Evolutionary conservation across 1,140 invertebrate genomes (phyloP).

Genomic region (Ericerus pela): DNA sequence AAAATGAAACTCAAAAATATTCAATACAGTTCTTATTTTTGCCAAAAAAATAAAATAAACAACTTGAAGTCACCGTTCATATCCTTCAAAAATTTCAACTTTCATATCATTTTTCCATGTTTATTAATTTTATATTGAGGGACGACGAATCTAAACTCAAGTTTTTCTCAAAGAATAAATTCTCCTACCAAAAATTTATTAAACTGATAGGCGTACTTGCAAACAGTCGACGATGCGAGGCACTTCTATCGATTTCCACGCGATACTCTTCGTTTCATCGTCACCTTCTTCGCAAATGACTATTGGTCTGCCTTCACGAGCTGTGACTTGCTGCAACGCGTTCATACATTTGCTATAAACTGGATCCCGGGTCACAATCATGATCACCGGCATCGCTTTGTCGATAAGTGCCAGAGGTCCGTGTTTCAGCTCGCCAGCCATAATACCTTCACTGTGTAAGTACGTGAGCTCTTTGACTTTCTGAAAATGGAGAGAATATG

Average conservation of each 20-base stretch:
- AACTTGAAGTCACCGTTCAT: too few relatives aligned
- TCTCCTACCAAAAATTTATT: too few relatives aligned
- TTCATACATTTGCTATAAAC: constrained; percentile 98
- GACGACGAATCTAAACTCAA: too few relatives aligned
- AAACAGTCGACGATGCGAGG: constrained; percentile 93
- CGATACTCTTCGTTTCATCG: constrained; percentile 59
- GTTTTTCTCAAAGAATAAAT: too few relatives aligned
- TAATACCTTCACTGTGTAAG: constrained; percentile 99
- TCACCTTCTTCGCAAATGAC: constrained; percentile 91
- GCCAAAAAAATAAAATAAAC: too few relatives aligned
- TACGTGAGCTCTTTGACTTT: constrained; percentile 99
- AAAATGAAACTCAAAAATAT: too few relatives aligned
- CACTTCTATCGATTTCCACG: constrained; percentile 52
- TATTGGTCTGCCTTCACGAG: constrained; percentile 83
- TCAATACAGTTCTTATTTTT: too few relatives aligned
- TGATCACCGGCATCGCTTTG: constrained; percentile 92
- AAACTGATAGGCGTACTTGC: constrained; percentile 40
- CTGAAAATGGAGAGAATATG: constrained; percentile 37
- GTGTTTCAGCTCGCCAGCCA: constrained; percentile 97
- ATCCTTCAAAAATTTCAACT: too few relatives aligned
- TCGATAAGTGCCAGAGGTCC: constrained; percentile 95
- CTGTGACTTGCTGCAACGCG: constrained; percentile 85
- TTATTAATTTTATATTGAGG: too few relatives aligned
- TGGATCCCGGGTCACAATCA: constrained; percentile 95
- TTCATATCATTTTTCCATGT: too few relatives aligned